Percentiles rank a stretch among this genome's conserved stretches.
These are phyloP conservation scores for Dipodomys merriami DNA, from an alignment of 2,113 vertebrate species.

Conservation along the genomic window DNA sequence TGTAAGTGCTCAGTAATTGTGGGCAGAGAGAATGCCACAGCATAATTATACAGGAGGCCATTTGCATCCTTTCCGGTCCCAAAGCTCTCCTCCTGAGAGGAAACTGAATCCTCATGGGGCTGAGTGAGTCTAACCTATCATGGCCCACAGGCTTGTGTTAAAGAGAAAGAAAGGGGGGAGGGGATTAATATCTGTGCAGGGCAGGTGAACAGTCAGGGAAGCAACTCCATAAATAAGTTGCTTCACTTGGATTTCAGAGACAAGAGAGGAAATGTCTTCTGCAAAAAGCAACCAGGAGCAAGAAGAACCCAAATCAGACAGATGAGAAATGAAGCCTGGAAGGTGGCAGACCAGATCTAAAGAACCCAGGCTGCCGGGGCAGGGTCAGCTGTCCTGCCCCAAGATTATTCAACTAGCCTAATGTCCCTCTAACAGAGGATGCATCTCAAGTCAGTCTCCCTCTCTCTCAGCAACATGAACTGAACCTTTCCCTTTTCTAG, in stretches of 20 bases:
- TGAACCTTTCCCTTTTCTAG: not conserved
- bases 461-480: not conserved
- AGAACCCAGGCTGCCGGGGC: not conserved
- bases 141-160: no score
- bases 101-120: no score
- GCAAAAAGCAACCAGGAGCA: slow-evolving; percentile 6
- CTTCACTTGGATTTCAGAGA: not conserved
- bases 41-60: not conserved
- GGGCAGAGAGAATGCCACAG: not conserved
- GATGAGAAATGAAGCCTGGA: not conserved
- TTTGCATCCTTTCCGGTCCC: not conserved
- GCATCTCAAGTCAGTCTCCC: not conserved
- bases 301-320: not conserved
- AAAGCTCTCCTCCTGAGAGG: no score
- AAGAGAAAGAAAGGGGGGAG: not conserved
- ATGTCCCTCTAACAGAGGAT: not conserved
- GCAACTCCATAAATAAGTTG: not conserved
- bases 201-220: not conserved
- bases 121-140: no score
- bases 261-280: not conserved
- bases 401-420: not conserved
- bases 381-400: not conserved
- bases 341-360: not conserved
- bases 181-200: not conserved
- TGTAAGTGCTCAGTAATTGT: not conserved